Percentiles rank a stretch among this genome's conserved stretches.
Conservation (phyloP, 2,797 vertebrate genomes). For the Tadarida brasiliensis region DNA sequence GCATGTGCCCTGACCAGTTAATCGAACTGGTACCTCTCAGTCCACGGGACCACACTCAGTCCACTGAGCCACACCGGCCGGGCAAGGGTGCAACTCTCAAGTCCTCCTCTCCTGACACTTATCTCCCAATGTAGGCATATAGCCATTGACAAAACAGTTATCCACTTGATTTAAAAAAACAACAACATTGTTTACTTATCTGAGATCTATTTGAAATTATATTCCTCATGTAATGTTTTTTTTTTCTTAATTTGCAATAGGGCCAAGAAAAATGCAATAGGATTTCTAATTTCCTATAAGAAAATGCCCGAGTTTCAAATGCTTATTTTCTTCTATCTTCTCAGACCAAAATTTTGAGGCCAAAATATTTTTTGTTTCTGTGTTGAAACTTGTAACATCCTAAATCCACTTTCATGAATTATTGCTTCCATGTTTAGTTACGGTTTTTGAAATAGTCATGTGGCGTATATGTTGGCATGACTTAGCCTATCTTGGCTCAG, state of each 20-base stretch:
- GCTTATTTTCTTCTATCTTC: not conserved
- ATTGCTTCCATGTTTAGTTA: not conserved
- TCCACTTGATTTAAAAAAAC: too few relatives aligned
- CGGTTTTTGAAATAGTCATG: not conserved
- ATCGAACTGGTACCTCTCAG: too few relatives aligned
- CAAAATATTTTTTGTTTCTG: not conserved
- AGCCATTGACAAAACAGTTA: too few relatives aligned
- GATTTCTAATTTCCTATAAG: not conserved
- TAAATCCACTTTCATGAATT: slow-evolving; percentile 1
- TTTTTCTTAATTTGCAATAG: not conserved
- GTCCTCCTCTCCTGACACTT: too few relatives aligned
- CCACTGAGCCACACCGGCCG: too few relatives aligned
- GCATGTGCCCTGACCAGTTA: too few relatives aligned
- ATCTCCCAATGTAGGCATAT: too few relatives aligned
- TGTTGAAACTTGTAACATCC: not conserved
- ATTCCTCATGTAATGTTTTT: not conserved
- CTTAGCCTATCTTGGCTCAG: not conserved
- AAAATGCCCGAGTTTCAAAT: not conserved
- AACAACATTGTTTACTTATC: not conserved
- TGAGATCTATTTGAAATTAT: slow-evolving; percentile 2
- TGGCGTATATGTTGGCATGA: not conserved
- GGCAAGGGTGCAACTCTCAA: too few relatives aligned
- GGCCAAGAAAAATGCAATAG: not conserved
- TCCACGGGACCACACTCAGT: too few relatives aligned
- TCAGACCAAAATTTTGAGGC: not conserved